phyloP scores from a whole-genome alignment of 92 coral and sea anemone genomes.

The Parazoanthus atlanticus region DNA sequence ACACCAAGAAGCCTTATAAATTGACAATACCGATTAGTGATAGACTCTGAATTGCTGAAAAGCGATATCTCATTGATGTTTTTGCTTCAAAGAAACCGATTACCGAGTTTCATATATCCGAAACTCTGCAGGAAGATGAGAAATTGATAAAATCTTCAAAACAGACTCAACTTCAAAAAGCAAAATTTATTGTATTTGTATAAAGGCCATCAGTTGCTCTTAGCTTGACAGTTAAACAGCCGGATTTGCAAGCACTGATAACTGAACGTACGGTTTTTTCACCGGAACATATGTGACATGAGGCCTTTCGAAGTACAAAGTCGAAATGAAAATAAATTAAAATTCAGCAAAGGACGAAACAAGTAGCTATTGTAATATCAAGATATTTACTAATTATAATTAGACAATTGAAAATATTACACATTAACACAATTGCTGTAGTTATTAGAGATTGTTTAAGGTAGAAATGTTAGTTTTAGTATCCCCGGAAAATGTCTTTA shows the following conservation, averaged over 20 bases:
- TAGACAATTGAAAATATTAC: neutral
- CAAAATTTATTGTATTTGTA: neutral
- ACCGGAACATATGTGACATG: neutral
- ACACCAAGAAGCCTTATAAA: neutral
- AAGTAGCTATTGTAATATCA: neutral
- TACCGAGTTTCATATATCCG: neutral
- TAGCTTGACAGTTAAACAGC: constrained; percentile 17
- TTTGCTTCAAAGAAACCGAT: neutral
- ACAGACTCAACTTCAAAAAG: neutral
- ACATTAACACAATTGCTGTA: neutral
- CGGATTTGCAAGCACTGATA: neutral
- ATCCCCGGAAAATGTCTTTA: neutral
- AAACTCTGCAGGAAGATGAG: neutral
- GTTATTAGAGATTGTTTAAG: neutral
- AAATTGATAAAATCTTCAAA: constrained; percentile 12
- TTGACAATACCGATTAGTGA: neutral
- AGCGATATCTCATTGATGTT: constrained; percentile 2
- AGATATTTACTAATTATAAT: neutral
- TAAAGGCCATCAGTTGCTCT: neutral
- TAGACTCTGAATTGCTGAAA: neutral
- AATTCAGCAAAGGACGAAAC: neutral
- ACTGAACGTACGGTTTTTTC: neutral
- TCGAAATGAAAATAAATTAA: neutral
- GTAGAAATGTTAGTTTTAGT: neutral
- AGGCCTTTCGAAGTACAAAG: neutral